Percentiles rank a stretch among this genome's conserved stretches.
These are phyloP conservation scores for Phymorhynchus buccinoides DNA, from an alignment of 1,140 invertebrate species.

Conservation along the genomic window DNA sequence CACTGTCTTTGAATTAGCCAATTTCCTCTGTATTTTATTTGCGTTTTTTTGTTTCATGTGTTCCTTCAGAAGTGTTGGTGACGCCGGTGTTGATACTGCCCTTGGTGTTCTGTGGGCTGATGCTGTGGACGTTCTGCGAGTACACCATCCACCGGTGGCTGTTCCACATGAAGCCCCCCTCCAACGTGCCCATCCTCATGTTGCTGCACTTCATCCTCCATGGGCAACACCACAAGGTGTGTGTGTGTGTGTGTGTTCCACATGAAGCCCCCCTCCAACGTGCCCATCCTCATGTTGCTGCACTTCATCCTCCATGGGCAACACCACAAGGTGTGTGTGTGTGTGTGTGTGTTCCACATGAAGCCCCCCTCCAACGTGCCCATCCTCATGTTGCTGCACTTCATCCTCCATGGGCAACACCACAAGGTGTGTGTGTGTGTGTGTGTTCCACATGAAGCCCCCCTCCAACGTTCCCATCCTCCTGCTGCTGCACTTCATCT, in stretches of 20 bases:
- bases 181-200: slow-evolving; percentile 69
- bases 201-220: slow-evolving; percentile 73
- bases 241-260: too few relatives aligned
- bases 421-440: too few relatives aligned
- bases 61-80: slow-evolving; percentile 25
- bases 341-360: slow-evolving; percentile 75
- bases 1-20: too few relatives aligned
- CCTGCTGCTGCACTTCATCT: slow-evolving; percentile 72
- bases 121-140: slow-evolving; percentile 74
- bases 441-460: slow-evolving; percentile 74
- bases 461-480: slow-evolving; percentile 68
- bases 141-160: slow-evolving; percentile 74
- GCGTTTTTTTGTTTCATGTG: neutral
- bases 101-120: slow-evolving; percentile 61
- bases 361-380: slow-evolving; percentile 69
- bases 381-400: slow-evolving; percentile 71
- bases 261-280: slow-evolving; percentile 69
- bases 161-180: slow-evolving; percentile 73
- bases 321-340: slow-evolving; percentile 71
- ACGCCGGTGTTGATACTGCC: slow-evolving; percentile 44
- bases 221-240: slow-evolving; percentile 71
- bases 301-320: slow-evolving; percentile 74
- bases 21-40: too few relatives aligned
- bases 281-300: slow-evolving; percentile 67
- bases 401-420: slow-evolving; percentile 72